Evolutionary conservation across 2,888 invertebrate genomes (phyloP).

Genomic region (Idaea aversata): DNA sequence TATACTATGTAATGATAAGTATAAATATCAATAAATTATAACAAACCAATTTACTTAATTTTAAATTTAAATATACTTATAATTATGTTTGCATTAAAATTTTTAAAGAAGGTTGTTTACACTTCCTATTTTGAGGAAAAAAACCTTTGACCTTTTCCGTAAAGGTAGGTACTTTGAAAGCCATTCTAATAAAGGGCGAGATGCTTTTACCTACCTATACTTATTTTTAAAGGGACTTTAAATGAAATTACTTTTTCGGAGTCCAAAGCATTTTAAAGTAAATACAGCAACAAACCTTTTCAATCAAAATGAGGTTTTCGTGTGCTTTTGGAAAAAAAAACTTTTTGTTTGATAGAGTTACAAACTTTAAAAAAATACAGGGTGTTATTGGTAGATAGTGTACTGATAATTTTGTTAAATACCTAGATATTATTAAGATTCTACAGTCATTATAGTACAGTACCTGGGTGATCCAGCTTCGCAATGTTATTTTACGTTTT

Average conservation of each 20-base stretch:
- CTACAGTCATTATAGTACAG: too few species aligned
- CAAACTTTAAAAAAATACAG: background rate
- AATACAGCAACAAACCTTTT: background rate
- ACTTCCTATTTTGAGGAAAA: background rate
- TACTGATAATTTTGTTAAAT: too few species aligned
- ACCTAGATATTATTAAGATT: too few species aligned
- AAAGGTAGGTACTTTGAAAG: background rate
- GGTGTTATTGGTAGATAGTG: too few species aligned
- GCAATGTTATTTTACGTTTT: too few species aligned
- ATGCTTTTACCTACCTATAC: background rate
- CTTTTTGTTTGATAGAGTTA: background rate
- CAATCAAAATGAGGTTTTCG: background rate
- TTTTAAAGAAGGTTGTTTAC: background rate
- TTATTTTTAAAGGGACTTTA: background rate
- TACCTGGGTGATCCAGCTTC: too few species aligned
- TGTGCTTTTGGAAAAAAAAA: constrained; percentile 23
- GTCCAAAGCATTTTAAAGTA: background rate
- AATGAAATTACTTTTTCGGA: background rate
- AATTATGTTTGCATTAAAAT: background rate
- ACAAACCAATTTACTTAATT: background rate
- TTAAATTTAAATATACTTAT: background rate
- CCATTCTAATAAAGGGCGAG: background rate
- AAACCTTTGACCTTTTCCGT: background rate
- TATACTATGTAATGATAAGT: too few species aligned
- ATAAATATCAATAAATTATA: background rate